Evolutionary conservation across 2,888 invertebrate genomes (phyloP).

Genomic region (Caenorhabditis sp.): DNA sequence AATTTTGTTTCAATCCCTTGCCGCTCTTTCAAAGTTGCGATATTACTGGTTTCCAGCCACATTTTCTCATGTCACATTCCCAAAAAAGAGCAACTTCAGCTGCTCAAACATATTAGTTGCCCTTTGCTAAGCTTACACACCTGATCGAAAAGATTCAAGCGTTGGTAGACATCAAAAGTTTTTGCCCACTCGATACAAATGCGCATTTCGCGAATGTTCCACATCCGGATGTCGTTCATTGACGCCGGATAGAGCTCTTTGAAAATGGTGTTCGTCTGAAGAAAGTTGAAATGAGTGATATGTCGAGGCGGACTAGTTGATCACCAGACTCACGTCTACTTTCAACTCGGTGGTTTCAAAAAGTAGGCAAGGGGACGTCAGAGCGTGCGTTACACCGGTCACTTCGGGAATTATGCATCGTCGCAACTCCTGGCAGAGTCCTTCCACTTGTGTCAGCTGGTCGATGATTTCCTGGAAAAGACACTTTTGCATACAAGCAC

Average conservation of each 20-base stretch:
- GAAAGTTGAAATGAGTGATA: neutral
- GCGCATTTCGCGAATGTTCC: conserved; percentile 78
- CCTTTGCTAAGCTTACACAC: conserved; percentile 52
- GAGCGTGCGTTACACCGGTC: conserved; percentile 67
- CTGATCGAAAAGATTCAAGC: conserved; percentile 72
- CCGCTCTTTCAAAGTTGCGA: neutral
- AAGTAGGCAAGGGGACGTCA: conserved; percentile 71
- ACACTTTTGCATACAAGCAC: neutral
- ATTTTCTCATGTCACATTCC: neutral
- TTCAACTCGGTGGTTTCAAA: conserved; percentile 71
- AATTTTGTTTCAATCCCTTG: too few relatives aligned
- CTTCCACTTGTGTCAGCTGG: conserved; percentile 71
- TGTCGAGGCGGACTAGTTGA: conserved; percentile 12
- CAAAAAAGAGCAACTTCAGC: conserved; percentile 3
- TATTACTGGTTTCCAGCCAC: too few relatives aligned
- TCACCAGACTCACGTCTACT: conserved; percentile 69
- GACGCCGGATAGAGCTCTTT: conserved; percentile 78
- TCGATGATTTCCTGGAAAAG: conserved; percentile 68
- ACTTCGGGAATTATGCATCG: conserved; percentile 74
- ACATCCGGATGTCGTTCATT: conserved; percentile 78
- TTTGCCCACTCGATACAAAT: conserved; percentile 79
- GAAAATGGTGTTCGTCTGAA: conserved; percentile 74
- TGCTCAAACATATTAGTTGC: conserved; percentile 36
- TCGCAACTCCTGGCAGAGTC: conserved; percentile 73
- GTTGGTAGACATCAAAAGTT: conserved; percentile 76